Conservation (phyloP, 1,140 invertebrate species). For the Oryctes rhinoceros region DNA sequence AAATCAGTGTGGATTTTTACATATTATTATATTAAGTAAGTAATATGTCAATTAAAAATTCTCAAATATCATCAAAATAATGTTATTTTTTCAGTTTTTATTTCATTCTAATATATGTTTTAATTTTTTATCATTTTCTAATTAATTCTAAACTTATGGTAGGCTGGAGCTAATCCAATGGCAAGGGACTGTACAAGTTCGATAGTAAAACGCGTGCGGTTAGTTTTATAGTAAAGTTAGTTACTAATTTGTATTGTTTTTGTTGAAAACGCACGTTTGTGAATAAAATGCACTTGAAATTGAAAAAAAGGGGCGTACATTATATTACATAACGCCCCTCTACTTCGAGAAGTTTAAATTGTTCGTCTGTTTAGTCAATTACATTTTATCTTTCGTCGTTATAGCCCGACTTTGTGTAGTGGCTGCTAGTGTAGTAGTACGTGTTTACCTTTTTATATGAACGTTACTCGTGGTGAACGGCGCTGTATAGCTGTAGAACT, state of each 20-base stretch:
- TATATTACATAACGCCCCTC: not conserved
- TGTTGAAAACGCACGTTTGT: not conserved
- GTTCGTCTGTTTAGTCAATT: not conserved
- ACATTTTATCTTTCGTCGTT: not conserved
- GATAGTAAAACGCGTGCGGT: too few species aligned
- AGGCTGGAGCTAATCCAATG: too few species aligned
- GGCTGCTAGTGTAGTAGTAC: not conserved
- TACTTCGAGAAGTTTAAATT: constrained; percentile 11
- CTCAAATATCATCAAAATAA: too few species aligned
- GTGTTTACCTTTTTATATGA: not conserved
- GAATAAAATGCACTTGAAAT: not conserved
- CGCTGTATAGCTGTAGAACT: not conserved
- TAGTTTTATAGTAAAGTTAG: not conserved
- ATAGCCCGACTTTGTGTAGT: not conserved
- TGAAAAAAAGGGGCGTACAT: constrained; percentile 9
- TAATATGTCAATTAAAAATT: too few species aligned
- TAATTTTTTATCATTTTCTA: too few species aligned
- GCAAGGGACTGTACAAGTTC: too few species aligned
- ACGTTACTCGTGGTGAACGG: not conserved
- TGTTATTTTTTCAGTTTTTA: too few species aligned
- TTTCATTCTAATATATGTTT: too few species aligned
- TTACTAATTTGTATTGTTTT: not conserved
- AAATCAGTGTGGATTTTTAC: too few species aligned
- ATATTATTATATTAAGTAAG: too few species aligned
- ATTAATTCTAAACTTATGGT: too few species aligned